phyloP scores from a whole-genome alignment of 2,797 vertebrate genomes.

The Enteromius afrohamiltoni region DNA sequence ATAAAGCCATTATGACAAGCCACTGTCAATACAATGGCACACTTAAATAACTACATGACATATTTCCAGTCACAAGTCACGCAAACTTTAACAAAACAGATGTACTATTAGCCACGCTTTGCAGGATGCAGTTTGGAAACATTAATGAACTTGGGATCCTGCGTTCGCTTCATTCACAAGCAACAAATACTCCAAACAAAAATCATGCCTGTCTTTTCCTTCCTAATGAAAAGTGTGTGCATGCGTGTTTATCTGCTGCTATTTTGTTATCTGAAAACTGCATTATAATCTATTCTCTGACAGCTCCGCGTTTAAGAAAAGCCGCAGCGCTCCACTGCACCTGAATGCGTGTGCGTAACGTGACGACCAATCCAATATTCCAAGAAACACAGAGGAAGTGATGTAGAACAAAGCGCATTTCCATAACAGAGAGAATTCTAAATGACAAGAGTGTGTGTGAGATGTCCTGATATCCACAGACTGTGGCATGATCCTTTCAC shows the following conservation, averaged over 20 bases:
- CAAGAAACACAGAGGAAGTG: conserved; percentile 27
- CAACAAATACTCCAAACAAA: background rate
- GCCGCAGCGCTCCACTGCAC: conserved; percentile 15
- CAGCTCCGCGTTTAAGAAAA: conserved; percentile 31
- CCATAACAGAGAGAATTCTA: conserved; percentile 36
- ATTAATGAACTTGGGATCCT: background rate
- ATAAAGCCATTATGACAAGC: conserved; percentile 14
- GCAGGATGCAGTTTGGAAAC: background rate
- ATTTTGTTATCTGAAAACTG: conserved; percentile 30
- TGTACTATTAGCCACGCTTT: background rate
- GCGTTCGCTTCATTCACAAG: background rate
- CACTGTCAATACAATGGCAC: conserved; percentile 7
- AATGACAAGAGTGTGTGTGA: conserved; percentile 13
- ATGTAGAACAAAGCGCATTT: conserved; percentile 37
- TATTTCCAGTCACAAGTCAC: background rate
- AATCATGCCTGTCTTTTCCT: background rate
- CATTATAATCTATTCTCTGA: conserved; percentile 46
- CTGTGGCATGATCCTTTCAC: background rate
- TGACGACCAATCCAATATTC: conserved; percentile 22
- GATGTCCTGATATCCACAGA: conserved; percentile 28
- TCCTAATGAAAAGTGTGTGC: background rate
- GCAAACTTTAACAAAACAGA: background rate
- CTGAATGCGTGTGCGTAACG: conserved; percentile 23
- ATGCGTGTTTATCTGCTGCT: conserved; percentile 2
- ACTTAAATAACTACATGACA: conserved; percentile 2